A percentile compares a stretch with the other conserved stretches of the same genome.
Conservation (phyloP, 2,797 vertebrate genomes). For the Acipenser oxyrinchus region DNA sequence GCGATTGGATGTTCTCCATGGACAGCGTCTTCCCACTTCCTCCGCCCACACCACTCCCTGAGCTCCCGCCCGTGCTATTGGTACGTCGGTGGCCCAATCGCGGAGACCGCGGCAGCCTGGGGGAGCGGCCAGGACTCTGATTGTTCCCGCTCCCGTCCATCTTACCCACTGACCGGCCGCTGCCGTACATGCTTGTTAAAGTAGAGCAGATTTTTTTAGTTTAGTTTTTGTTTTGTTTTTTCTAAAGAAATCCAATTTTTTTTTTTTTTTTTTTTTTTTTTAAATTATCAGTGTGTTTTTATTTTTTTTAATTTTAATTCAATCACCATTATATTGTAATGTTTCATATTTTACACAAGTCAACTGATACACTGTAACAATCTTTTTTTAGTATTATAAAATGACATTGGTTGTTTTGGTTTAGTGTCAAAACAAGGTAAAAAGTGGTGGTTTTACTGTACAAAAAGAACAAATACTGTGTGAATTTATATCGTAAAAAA, state of each 20-base stretch:
- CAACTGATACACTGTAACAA: not conserved
- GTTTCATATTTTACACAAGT: not conserved
- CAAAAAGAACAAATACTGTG: too few species aligned
- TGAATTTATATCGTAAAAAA: too few species aligned
- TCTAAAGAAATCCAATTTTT: not conserved
- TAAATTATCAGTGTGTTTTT: not conserved
- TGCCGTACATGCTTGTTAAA: conserved; percentile 76
- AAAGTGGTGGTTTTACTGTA: not conserved
- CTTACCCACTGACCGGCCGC: conserved; percentile 85
- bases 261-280: not conserved
- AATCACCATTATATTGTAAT: not conserved
- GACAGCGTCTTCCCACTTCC: conserved; percentile 87
- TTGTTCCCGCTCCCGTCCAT: conserved; percentile 63
- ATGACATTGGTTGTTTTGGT: not conserved
- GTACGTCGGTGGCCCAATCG: conserved; percentile 81
- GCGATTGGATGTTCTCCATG: conserved; percentile 96
- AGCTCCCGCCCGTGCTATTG: conserved; percentile 83
- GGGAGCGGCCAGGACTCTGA: conserved; percentile 87
- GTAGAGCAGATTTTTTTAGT: not conserved
- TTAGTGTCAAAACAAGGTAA: not conserved
- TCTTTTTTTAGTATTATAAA: not conserved
- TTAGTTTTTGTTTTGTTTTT: too few species aligned
- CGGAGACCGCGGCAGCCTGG: conserved; percentile 83
- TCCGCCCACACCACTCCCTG: conserved; percentile 65
- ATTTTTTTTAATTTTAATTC: not conserved